These are phyloP conservation scores for Drosophila rubida DNA, from an alignment of 2,888 invertebrate species.

Conservation along the genomic window DNA sequence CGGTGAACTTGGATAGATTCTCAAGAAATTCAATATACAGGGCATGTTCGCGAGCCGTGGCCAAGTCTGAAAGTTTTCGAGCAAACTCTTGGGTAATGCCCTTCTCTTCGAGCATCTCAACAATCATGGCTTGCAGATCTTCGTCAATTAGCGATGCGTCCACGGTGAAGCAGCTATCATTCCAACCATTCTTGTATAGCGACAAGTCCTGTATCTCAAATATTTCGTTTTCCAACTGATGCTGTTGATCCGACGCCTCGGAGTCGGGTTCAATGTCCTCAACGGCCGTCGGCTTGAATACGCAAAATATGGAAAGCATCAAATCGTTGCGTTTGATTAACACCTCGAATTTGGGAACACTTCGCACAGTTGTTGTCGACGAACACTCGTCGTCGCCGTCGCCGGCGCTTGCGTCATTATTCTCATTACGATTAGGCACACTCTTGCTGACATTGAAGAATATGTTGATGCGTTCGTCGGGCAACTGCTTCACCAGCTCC, in stretches of 20 bases:
- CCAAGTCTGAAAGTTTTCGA: slow-evolving; percentile 52
- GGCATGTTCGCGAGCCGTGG: slow-evolving; percentile 53
- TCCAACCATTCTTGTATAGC: slow-evolving; percentile 39
- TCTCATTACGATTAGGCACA: slow-evolving; percentile 34
- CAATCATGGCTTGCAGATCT: slow-evolving; percentile 34
- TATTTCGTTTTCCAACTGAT: slow-evolving; percentile 13
- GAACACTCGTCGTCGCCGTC: not conserved
- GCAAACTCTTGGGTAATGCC: slow-evolving; percentile 51
- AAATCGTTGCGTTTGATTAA: slow-evolving; percentile 37
- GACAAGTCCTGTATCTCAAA: slow-evolving; percentile 46
- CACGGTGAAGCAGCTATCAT: slow-evolving; percentile 45
- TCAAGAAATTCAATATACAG: slow-evolving; percentile 57
- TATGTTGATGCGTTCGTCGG: slow-evolving; percentile 35
- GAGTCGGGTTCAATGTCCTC: slow-evolving; percentile 16
- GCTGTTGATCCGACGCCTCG: not conserved
- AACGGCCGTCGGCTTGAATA: slow-evolving; percentile 33
- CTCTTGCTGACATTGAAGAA: slow-evolving; percentile 56
- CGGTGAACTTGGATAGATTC: slow-evolving; percentile 47
- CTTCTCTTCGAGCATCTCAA: slow-evolving; percentile 49
- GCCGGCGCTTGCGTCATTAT: slow-evolving; percentile 20
- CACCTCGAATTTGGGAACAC: slow-evolving; percentile 53
- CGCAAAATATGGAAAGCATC: slow-evolving; percentile 44
- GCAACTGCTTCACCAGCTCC: slow-evolving; percentile 27
- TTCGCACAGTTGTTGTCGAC: slow-evolving; percentile 29
- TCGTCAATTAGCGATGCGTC: slow-evolving; percentile 48